Conservation (phyloP, 2,797 vertebrate genomes). For the Pipistrellus pygmaeus region DNA sequence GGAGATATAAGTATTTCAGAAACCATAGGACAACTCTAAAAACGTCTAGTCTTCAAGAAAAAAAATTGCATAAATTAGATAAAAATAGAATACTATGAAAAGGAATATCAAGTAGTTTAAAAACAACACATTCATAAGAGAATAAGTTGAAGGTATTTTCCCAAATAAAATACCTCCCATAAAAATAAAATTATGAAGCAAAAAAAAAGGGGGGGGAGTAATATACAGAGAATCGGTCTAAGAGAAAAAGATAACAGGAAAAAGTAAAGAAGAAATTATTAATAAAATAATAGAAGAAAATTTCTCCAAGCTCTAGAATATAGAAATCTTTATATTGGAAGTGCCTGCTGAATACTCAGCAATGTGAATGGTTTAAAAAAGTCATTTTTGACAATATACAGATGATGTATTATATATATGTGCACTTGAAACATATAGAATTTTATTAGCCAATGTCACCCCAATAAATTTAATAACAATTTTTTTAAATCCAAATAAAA, state of each 20-base stretch:
- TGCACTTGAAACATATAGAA: background rate
- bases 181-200: background rate
- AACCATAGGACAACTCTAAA: background rate
- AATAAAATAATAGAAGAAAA: slow-evolving; percentile 44
- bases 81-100: background rate
- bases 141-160: slow-evolving; percentile 17
- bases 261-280: background rate
- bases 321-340: background rate
- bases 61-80: background rate
- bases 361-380: background rate
- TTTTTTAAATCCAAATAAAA: background rate
- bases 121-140: background rate
- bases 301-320: background rate
- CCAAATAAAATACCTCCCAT: background rate
- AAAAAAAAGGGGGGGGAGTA: background rate
- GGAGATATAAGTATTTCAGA: background rate
- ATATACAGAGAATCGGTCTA: slow-evolving; percentile 12
- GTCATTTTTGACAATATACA: background rate
- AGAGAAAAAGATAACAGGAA: background rate
- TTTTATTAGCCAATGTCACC: background rate
- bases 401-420: background rate
- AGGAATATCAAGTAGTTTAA: background rate
- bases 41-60: background rate
- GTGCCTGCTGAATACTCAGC: background rate
- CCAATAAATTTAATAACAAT: background rate